Percentiles rank a stretch among this genome's conserved stretches.
Conservation (phyloP, 2,888 invertebrate species). For the Ectemnius cavifrons region DNA sequence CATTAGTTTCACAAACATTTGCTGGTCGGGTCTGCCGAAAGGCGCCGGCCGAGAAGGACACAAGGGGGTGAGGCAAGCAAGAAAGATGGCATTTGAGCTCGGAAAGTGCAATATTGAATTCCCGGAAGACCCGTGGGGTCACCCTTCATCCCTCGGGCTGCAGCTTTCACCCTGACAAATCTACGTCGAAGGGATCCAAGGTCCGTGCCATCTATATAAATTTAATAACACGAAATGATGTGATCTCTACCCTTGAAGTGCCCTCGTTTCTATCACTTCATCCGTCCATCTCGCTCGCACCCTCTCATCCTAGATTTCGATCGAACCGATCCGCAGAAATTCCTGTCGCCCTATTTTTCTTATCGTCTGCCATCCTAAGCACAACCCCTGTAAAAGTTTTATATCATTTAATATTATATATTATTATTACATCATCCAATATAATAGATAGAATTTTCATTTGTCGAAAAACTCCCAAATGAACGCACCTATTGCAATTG, state of each 20-base stretch:
- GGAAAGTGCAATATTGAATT: slow-evolving; percentile 67
- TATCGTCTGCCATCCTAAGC: no score
- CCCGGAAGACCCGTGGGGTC: slow-evolving; percentile 53
- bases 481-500: no score
- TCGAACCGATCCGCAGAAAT: no score
- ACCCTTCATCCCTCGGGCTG: slow-evolving; percentile 23
- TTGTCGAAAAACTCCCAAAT: no score
- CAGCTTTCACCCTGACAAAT: slow-evolving; percentile 57
- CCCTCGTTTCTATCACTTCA: slow-evolving; percentile 23
- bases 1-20: slow-evolving; percentile 68
- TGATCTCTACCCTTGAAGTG: slow-evolving; percentile 55
- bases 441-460: no score
- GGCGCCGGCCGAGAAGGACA: slow-evolving; percentile 29
- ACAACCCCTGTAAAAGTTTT: no score
- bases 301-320: no score
- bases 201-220: slow-evolving; percentile 66
- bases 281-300: no score
- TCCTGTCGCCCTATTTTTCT: no score
- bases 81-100: slow-evolving; percentile 47
- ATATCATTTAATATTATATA: no score
- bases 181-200: slow-evolving; percentile 60
- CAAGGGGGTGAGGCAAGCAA: slow-evolving; percentile 32
- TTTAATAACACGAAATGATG: slow-evolving; percentile 70
- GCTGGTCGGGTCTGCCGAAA: slow-evolving; percentile 53
- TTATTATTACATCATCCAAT: no score